These are phyloP conservation scores for Formica aserva DNA, from an alignment of 2,888 invertebrate species.

Conservation along the genomic window DNA sequence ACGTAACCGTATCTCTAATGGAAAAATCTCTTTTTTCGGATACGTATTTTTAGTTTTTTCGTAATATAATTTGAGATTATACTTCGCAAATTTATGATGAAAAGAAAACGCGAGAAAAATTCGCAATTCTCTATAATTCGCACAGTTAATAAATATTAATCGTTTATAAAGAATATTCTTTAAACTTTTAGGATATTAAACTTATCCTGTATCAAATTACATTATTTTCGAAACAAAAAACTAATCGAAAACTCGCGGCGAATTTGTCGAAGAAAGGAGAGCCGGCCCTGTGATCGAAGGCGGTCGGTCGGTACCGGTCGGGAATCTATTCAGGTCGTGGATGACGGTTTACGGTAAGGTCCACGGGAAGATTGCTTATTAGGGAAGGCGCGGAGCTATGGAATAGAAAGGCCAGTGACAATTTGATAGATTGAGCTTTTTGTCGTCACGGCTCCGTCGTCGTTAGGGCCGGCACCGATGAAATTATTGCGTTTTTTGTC, in stretches of 20 bases:
- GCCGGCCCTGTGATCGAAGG: conserved; percentile 54
- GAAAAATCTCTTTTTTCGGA: neutral
- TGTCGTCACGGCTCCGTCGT: conserved; percentile 70
- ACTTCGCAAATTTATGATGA: neutral
- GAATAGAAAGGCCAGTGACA: conserved; percentile 82
- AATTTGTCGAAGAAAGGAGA: conserved; percentile 42
- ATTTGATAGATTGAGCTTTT: conserved; percentile 83
- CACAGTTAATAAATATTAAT: neutral
- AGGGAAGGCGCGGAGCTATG: conserved; percentile 72
- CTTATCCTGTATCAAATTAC: neutral
- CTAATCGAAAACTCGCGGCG: conserved; percentile 16
- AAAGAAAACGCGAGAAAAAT: neutral
- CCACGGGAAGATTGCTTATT: conserved; percentile 78
- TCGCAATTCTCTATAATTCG: neutral
- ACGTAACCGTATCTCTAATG: neutral
- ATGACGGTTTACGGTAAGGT: conserved; percentile 66
- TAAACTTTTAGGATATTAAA: neutral
- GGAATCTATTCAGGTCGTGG: conserved; percentile 56
- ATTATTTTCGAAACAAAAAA: conserved; percentile 35
- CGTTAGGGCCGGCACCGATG: conserved; percentile 68
- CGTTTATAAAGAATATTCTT: neutral
- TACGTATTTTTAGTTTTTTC: neutral
- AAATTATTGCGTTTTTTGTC: conserved; percentile 73
- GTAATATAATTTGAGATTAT: neutral
- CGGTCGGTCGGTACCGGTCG: conserved; percentile 51